These are phyloP conservation scores for Coenonympha arcania DNA, from an alignment of 2,888 invertebrate genomes.

Conservation along the genomic window DNA sequence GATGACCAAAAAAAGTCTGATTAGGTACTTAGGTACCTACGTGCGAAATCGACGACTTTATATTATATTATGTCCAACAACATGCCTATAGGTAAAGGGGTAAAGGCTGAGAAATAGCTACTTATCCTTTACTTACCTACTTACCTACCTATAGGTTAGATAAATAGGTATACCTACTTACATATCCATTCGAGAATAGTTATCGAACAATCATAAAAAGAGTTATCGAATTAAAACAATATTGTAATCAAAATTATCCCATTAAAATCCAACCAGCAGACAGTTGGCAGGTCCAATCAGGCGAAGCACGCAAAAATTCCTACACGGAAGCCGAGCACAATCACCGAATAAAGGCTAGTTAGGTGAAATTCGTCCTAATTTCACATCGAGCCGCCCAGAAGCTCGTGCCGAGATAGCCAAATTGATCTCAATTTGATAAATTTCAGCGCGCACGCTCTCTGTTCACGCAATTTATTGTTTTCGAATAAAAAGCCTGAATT, in stretches of 20 bases:
- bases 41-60: too few species aligned
- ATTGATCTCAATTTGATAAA: slow-evolving; percentile 31
- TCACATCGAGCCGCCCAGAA: slow-evolving; percentile 29
- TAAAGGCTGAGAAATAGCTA: too few species aligned
- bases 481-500: neutral
- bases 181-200: too few species aligned
- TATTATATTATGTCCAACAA: too few species aligned
- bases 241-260: slow-evolving; percentile 5
- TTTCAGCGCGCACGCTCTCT: slow-evolving; percentile 19
- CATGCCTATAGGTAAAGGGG: too few species aligned
- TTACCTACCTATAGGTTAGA: neutral
- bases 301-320: slow-evolving; percentile 36
- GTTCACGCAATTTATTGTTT: slow-evolving; percentile 27
- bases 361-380: slow-evolving; percentile 31
- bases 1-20: too few species aligned
- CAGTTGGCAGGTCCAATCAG: slow-evolving; percentile 16
- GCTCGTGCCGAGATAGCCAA: slow-evolving; percentile 30
- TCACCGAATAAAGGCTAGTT: slow-evolving; percentile 21
- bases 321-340: slow-evolving; percentile 65
- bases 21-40: too few species aligned
- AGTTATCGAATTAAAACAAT: too few species aligned
- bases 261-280: slow-evolving; percentile 9
- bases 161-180: too few species aligned
- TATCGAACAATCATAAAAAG: too few species aligned
- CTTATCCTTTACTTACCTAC: neutral